Percentiles rank a stretch among this genome's conserved stretches.
Evolutionary conservation across 2,113 vertebrate species (phyloP).

Genomic region (Climacteris rufus): DNA sequence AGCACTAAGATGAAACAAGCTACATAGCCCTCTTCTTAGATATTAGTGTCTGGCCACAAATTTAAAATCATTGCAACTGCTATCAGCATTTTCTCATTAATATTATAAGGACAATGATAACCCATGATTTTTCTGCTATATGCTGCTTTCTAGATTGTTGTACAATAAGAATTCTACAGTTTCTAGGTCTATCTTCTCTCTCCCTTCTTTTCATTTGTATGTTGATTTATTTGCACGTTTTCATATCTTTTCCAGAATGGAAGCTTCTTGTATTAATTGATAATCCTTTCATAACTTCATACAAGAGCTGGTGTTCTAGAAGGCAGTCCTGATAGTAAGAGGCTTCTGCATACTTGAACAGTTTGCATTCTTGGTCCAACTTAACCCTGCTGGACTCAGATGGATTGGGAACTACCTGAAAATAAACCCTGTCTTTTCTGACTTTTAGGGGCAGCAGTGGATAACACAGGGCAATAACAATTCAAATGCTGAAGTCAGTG

Average conservation of each 20-base stretch:
- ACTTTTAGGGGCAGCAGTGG: neutral
- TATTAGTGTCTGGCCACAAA: neutral
- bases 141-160: neutral
- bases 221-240: neutral
- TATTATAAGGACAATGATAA: neutral
- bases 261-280: neutral
- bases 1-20: neutral
- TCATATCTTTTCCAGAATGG: neutral
- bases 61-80: neutral
- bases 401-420: neutral
- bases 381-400: neutral
- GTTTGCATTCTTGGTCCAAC: neutral
- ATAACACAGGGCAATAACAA: neutral
- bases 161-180: neutral
- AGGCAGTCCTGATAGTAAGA: neutral
- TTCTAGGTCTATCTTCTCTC: neutral
- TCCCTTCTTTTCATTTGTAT: neutral
- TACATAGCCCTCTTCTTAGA: neutral
- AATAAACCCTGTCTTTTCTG: neutral
- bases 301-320: neutral
- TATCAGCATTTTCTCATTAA: neutral
- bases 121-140: neutral
- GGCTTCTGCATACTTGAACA: neutral
- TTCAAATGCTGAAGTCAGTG: fast-evolving
- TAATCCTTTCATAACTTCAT: neutral